Evolutionary conservation across 2,113 vertebrate species (phyloP).

Genomic region (Typhlomys cinereus): DNA sequence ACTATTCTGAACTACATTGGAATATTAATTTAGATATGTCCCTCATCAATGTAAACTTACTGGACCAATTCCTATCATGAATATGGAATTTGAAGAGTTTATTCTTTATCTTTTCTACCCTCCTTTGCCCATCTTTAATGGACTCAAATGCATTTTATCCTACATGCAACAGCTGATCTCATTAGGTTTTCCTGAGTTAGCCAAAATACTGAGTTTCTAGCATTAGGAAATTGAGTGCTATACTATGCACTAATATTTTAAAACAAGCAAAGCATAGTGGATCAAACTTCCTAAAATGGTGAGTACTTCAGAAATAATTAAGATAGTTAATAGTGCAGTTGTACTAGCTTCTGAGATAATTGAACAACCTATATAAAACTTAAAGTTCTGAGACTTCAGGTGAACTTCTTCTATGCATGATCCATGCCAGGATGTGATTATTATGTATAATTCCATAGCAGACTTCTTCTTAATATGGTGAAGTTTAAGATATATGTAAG

Average conservation of each 20-base stretch:
- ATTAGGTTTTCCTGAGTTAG: neutral
- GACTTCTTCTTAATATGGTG: neutral
- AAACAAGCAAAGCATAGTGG: neutral
- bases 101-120: neutral
- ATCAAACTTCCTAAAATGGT: neutral
- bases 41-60: neutral
- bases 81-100: neutral
- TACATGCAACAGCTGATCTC: neutral
- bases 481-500: neutral
- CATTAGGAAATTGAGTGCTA: neutral
- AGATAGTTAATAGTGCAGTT: neutral
- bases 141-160: neutral
- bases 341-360: neutral
- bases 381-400: neutral
- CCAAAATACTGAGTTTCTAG: neutral
- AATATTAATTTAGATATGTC: neutral
- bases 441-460: neutral
- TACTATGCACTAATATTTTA: neutral
- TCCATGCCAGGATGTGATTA: neutral
- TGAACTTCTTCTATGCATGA: neutral
- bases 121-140: neutral
- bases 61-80: neutral
- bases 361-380: neutral
- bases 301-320: neutral
- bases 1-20: neutral